Evolutionary conservation across 2,797 vertebrate species (phyloP).

Genomic region (Cichlasoma orientale): DNA sequence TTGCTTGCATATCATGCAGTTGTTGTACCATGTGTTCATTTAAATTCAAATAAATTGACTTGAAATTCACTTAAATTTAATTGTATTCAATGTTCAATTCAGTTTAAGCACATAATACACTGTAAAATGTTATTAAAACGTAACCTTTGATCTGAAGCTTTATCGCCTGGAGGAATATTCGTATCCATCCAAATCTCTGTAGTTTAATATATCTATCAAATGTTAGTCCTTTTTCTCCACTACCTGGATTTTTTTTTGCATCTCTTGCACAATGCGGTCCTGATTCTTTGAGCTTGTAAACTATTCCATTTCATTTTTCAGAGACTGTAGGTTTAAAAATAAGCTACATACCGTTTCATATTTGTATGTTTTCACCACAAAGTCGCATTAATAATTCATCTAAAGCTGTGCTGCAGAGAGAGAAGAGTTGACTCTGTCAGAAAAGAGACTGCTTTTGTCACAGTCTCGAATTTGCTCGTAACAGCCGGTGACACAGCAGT

Average conservation of each 20-base stretch:
- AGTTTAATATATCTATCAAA: slow-evolving; percentile 6
- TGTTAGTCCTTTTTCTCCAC: not conserved
- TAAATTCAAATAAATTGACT: no score
- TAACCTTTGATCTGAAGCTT: slow-evolving; percentile 3
- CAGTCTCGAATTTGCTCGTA: slow-evolving; percentile 39
- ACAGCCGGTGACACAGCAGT: slow-evolving; percentile 50
- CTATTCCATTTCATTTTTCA: slow-evolving; percentile 36
- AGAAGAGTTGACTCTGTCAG: slow-evolving; percentile 37
- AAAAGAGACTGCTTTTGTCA: slow-evolving; percentile 47
- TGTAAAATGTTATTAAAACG: not conserved
- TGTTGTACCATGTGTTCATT: not conserved
- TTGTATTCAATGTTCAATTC: not conserved
- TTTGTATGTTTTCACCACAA: slow-evolving; percentile 52
- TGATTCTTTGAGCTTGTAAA: slow-evolving; percentile 38
- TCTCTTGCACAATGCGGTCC: slow-evolving; percentile 17
- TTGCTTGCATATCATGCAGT: not conserved
- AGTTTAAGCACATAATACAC: not conserved
- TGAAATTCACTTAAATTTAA: not conserved
- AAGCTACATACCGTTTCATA: slow-evolving; percentile 41
- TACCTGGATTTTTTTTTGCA: slow-evolving; percentile 14
- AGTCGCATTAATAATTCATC: slow-evolving; percentile 56
- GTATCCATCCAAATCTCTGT: not conserved
- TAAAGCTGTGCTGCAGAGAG: slow-evolving; percentile 36
- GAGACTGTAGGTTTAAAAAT: slow-evolving; percentile 39
- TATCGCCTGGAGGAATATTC: not conserved